Percentiles rank a stretch among this genome's conserved stretches.
Conservation (phyloP, 2,113 vertebrate species). For the Lagopus muta region DNA sequence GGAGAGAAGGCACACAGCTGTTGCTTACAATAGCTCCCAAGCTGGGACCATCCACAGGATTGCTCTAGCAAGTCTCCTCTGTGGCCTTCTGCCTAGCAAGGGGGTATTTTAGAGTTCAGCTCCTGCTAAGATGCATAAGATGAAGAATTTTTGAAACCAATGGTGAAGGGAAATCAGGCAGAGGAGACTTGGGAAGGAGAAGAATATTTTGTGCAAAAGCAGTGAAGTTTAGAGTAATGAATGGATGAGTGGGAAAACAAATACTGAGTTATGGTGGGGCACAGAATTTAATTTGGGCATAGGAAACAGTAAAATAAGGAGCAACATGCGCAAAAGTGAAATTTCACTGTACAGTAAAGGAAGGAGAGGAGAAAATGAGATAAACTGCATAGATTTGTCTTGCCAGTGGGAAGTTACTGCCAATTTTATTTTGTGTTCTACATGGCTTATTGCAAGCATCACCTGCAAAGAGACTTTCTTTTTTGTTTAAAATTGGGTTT, state of each 20-base stretch:
- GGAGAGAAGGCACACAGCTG: slow-evolving; percentile 41
- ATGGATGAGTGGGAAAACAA: not conserved
- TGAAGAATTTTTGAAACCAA: not conserved
- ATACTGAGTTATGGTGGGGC: not conserved
- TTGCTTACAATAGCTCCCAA: not conserved
- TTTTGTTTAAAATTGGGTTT: not conserved
- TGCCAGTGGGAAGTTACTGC: not conserved
- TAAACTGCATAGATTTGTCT: not conserved
- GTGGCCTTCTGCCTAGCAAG: not conserved
- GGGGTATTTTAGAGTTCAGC: not conserved
- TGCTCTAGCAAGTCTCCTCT: not conserved
- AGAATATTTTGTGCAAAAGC: not conserved
- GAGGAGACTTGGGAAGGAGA: not conserved
- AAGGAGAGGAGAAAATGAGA: not conserved
- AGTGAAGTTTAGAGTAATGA: not conserved
- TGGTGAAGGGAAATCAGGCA: not conserved
- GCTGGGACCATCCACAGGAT: not conserved
- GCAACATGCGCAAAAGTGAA: not conserved
- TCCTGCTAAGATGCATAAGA: not conserved
- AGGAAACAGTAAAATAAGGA: not conserved
- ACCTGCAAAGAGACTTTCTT: not conserved
- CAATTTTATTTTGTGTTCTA: not conserved
- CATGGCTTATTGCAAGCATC: not conserved
- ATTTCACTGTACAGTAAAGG: not conserved
- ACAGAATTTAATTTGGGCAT: not conserved